Percentiles rank a stretch among this genome's conserved stretches.
Evolutionary conservation across 2,797 vertebrate species (phyloP).

Genomic region (Scarus forsteni): DNA sequence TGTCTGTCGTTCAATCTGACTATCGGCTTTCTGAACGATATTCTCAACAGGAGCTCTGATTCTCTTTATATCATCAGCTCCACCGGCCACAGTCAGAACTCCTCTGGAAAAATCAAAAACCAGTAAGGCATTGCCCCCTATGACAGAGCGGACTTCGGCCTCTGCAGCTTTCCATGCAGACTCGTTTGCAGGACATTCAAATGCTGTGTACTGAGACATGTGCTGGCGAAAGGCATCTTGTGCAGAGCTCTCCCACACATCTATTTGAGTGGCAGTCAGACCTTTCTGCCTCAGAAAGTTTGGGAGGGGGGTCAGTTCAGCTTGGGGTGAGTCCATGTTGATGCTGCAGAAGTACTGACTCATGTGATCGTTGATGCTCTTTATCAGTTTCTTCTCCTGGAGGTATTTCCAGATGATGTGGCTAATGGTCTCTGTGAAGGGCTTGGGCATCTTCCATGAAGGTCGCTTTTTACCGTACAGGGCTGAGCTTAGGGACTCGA

Average conservation of each 20-base stretch:
- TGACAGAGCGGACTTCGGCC: conserved; percentile 54
- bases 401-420: too few relatives aligned
- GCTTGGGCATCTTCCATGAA: too few relatives aligned
- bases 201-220: conserved; percentile 78
- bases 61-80: conserved; percentile 66
- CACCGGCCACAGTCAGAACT: conserved; percentile 80
- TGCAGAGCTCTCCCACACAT: conserved; percentile 79
- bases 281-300: conserved; percentile 75
- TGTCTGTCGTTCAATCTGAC: conserved; percentile 75
- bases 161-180: conserved; percentile 81
- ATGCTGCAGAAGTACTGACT: too few relatives aligned
- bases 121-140: conserved; percentile 65
- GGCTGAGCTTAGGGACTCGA: too few relatives aligned
- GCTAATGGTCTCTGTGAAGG: too few relatives aligned
- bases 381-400: too few relatives aligned
- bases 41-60: conserved; percentile 69
- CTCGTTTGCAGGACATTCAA: conserved; percentile 11
- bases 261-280: conserved; percentile 60
- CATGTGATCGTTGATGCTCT: too few relatives aligned
- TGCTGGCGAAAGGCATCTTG: conserved; percentile 63
- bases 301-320: conserved; percentile 80
- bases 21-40: conserved; percentile 57
- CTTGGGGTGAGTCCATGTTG: conserved; percentile 61
- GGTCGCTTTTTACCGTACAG: too few relatives aligned
- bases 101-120: conserved; percentile 50